A percentile compares a stretch with the other conserved stretches of the same genome.
Conservation (phyloP, 2,888 invertebrate species). For the Drosophila mayaguana region DNA sequence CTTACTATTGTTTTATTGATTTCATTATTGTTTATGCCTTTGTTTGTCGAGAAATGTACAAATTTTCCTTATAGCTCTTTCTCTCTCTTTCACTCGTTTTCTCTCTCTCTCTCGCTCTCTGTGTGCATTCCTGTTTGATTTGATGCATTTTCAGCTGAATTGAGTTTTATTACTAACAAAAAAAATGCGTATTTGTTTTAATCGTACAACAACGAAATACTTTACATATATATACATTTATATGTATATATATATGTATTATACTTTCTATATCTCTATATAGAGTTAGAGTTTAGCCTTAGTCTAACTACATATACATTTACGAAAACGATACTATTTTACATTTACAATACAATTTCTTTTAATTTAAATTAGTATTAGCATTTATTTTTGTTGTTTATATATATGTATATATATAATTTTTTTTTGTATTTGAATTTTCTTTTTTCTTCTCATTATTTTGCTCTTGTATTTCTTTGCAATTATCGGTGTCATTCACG, state of each 20-base stretch:
- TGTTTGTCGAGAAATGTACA: slow-evolving; percentile 52
- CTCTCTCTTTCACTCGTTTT: not conserved
- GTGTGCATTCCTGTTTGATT: slow-evolving; percentile 25
- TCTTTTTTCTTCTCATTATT: slow-evolving; percentile 15
- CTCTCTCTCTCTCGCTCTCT: not conserved
- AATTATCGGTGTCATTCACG: slow-evolving; percentile 31
- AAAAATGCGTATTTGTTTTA: slow-evolving; percentile 78
- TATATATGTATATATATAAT: too few relatives aligned
- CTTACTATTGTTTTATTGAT: slow-evolving; percentile 43
- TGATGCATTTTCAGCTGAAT: slow-evolving; percentile 38
- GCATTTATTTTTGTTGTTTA: slow-evolving; percentile 25
- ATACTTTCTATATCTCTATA: slow-evolving; percentile 43
- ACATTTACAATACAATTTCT: slow-evolving; percentile 59
- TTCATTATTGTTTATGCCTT: slow-evolving; percentile 52
- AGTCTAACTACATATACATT: slow-evolving; percentile 52
- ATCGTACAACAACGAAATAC: slow-evolving; percentile 77
- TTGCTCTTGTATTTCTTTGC: slow-evolving; percentile 28
- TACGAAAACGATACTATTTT: slow-evolving; percentile 61
- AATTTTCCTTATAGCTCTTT: slow-evolving; percentile 32
- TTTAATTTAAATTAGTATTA: slow-evolving; percentile 52
- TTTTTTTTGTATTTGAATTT: slow-evolving; percentile 28
- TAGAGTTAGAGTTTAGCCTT: slow-evolving; percentile 56
- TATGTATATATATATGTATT: slow-evolving; percentile 19
- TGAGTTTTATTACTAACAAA: slow-evolving; percentile 63
- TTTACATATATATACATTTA: slow-evolving; percentile 71